Base-by-base conservation (phyloP, 2,113 vertebrate species). In the Callithrix jacchus region DNA sequence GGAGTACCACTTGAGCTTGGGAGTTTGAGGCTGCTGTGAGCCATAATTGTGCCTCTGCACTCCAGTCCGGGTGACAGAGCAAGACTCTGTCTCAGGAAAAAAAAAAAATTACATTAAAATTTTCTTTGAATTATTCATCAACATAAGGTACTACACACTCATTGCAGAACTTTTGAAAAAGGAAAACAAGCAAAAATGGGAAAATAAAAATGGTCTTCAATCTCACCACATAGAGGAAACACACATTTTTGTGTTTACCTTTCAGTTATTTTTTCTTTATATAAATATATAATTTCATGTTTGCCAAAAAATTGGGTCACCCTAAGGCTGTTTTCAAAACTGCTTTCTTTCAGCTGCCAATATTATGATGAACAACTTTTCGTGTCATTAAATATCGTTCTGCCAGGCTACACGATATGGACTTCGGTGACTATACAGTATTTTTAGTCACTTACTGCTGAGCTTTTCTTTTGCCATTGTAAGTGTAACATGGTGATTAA, bases 131-230 rank as follows among this genome's bases (percentile, higher is more conserved):
- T 82, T 88, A 35, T 11, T 94, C 49, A 30, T 9, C 77, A 47
- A 58, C 47, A 70, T 83, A 70, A 68, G 35, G 5, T 83, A 58
- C 45, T 32, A 35, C 3, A 35, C 30, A 76, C 20, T 92, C 54
- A 82, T 9, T 27, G 58, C 21, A 70, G 32, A 94, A 74, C 80
- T 77, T 89, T 94, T 90, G 79, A 77, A 76, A 58, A 84, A 83
- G 35, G 47, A 73, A 90, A 90, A 94, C 66, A 81, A 71, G 49
- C 52, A 70, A 93, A 89, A 95, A 68, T 70, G n/a, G 84, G 47
- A 74, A 84, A 94, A 76, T 47, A 45, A 89, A 80, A 84, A 25
- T 80, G 80, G 64, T 56, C 42, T 42, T 2, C 79, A 82, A 83
- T 80, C 74, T 91, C 16, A 42, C 32, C 54, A 58, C 21, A 27